These are phyloP conservation scores for Heliocidaris erythrogramma DNA, from an alignment of 35 echinoderm and acorn worm genomes.

Conservation along the genomic window DNA sequence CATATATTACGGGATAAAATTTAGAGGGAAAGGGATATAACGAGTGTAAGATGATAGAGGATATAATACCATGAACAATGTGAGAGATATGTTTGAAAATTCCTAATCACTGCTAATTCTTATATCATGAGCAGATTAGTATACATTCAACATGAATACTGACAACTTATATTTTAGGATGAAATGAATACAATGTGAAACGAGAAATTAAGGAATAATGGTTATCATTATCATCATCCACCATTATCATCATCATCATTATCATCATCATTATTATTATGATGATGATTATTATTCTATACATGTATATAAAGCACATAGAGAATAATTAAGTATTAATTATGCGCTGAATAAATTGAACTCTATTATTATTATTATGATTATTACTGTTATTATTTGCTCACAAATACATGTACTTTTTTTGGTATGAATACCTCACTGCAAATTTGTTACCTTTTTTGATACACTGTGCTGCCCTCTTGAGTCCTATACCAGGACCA, in stretches of 20 bases:
- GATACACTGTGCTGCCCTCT: slow-evolving; percentile 55
- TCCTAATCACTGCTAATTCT: no score
- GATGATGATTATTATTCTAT: not conserved
- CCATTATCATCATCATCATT: not conserved
- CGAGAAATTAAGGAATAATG: no score
- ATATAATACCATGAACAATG: no score
- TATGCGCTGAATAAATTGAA: not conserved
- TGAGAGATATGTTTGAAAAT: no score
- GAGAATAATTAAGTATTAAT: not conserved
- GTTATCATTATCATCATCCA: not conserved
- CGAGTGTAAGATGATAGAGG: no score
- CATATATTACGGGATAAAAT: no score
- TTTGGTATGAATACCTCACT: not conserved
- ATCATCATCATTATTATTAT: not conserved
- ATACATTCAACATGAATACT: no score
- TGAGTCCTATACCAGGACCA: slow-evolving; percentile 77
- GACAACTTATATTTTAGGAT: no score
- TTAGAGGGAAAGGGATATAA: no score
- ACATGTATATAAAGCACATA: not conserved
- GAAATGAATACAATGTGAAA: not conserved
- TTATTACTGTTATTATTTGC: not conserved
- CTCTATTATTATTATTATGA: not conserved
- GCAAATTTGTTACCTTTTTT: slow-evolving; percentile 41
- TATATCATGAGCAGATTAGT: no score
- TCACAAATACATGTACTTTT: not conserved